Evolutionary conservation across 2,888 invertebrate species (phyloP), one percentile per base, ranked within the genome.

Genomic region (Taenaris catops): DNA sequence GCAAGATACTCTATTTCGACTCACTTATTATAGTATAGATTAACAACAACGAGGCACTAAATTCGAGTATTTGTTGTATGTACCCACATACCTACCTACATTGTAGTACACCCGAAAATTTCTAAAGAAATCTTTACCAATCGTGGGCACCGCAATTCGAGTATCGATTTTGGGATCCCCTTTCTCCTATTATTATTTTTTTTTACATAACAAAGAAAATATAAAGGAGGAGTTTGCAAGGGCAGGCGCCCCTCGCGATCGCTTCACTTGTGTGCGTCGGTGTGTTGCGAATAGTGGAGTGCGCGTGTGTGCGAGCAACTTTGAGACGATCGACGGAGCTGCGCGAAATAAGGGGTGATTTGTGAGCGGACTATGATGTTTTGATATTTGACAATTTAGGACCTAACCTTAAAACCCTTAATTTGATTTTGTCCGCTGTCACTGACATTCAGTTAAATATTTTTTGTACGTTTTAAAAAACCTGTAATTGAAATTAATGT

Each of bases 161-260:
- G 63, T 83, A 86, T 86, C 73, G 84, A 84, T 86, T 83, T 78
- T 72, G 50, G 64, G 67, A 71, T 76, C 81, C 84, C 84, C 83
- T 80, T 80, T 80, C 78, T 72, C 68, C 60, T 69, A 81, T 83
- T 83, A 74, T 75, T 75, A 68, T 76, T 83, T 80, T 81, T 80
- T 81, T 83, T 80, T 83, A 83, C 83, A 83, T 83, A 84, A 84
- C 83, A 83, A 86, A 81, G 81, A 83, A 84, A 83, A 78, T 70
- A 71, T 78, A 78, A 72, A 84, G 83, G 84, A 76, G 84, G 83
- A 81, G 81, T 74, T 79, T 60, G 72, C 67, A 69, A 73, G 78
- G 79, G 79, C 58, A 58, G 63, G 74, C 70, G 62, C 76, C 78
- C 73, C 68, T 57, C 53, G 37, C 38, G 51, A 46, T 31, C 38